Percentiles rank a stretch among this genome's conserved stretches.
Evolutionary conservation across 2,797 vertebrate species (phyloP).

Genomic region (Lepus townsendii): DNA sequence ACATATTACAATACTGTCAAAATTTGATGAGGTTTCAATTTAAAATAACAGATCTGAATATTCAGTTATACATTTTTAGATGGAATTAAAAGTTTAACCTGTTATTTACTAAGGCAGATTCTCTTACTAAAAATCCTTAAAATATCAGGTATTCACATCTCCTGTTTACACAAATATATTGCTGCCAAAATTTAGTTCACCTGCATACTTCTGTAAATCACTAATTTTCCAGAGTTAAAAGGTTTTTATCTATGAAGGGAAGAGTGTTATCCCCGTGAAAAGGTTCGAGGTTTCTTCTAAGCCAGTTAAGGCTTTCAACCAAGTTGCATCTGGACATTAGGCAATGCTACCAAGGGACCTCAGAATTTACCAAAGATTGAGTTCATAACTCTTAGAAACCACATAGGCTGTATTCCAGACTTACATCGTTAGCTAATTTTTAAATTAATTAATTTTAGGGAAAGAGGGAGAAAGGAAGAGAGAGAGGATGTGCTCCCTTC

Average conservation of each 20-base stretch:
- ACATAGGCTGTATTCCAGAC: background rate
- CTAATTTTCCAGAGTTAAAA: background rate
- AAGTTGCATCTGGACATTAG: background rate
- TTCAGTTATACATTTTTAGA: background rate
- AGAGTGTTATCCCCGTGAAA: background rate
- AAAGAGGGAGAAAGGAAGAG: too few relatives aligned
- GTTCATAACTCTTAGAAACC: background rate
- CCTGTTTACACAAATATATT: background rate
- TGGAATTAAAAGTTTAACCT: background rate
- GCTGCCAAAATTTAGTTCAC: background rate
- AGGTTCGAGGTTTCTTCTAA: background rate
- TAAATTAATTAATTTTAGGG: background rate
- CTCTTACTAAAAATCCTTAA: background rate
- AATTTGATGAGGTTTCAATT: background rate
- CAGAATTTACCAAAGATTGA: background rate
- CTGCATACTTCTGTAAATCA: background rate
- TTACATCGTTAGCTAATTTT: background rate
- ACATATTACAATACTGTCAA: background rate
- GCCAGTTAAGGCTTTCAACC: background rate
- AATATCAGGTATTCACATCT: background rate
- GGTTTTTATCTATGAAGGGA: background rate
- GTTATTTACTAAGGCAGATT: background rate
- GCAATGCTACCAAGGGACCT: background rate
- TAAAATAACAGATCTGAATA: conserved; percentile 45
- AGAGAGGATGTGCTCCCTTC: too few relatives aligned